phyloP scores from a whole-genome alignment of 2,888 invertebrate species.

The Catocala sponsa region DNA sequence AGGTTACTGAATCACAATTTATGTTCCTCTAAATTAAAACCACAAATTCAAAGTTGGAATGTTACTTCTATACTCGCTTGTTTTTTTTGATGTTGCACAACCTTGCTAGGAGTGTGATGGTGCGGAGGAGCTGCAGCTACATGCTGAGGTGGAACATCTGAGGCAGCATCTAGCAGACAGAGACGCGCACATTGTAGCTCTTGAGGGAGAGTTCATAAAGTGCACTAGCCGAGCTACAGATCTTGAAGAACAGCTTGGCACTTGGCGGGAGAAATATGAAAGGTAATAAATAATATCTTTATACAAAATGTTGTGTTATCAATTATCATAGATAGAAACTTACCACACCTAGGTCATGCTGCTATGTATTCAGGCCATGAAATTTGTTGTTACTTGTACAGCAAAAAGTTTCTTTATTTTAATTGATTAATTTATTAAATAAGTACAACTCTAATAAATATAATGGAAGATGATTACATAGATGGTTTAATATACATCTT shows the following conservation, averaged over 20 bases:
- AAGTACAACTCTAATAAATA: too few relatives aligned
- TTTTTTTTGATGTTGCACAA: slow-evolving; percentile 72
- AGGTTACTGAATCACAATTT: slow-evolving; percentile 4
- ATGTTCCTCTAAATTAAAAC: slow-evolving; percentile 41
- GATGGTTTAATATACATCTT: too few relatives aligned
- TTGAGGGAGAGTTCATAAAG: slow-evolving; percentile 95
- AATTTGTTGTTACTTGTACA: too few relatives aligned
- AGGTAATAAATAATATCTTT: slow-evolving; percentile 75
- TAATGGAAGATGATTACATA: too few relatives aligned
- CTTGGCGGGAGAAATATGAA: slow-evolving; percentile 98
- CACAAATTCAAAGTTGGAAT: slow-evolving; percentile 14
- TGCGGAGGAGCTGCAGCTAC: slow-evolving; percentile 90
- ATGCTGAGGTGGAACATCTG: slow-evolving; percentile 95
- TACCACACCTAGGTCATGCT: too few relatives aligned
- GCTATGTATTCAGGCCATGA: too few relatives aligned
- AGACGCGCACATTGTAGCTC: slow-evolving; percentile 94
- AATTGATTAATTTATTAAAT: too few relatives aligned
- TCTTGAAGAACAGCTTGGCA: slow-evolving; percentile 93
- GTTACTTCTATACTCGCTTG: slow-evolving; percentile 61
- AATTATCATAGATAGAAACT: too few relatives aligned
- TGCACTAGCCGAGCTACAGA: slow-evolving; percentile 93
- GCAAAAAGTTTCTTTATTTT: too few relatives aligned
- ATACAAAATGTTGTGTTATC: neutral
- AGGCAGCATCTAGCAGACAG: slow-evolving; percentile 94
- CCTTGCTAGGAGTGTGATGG: slow-evolving; percentile 80